phyloP scores from a whole-genome alignment of 2,113 vertebrate species.

The Podiceps cristatus region DNA sequence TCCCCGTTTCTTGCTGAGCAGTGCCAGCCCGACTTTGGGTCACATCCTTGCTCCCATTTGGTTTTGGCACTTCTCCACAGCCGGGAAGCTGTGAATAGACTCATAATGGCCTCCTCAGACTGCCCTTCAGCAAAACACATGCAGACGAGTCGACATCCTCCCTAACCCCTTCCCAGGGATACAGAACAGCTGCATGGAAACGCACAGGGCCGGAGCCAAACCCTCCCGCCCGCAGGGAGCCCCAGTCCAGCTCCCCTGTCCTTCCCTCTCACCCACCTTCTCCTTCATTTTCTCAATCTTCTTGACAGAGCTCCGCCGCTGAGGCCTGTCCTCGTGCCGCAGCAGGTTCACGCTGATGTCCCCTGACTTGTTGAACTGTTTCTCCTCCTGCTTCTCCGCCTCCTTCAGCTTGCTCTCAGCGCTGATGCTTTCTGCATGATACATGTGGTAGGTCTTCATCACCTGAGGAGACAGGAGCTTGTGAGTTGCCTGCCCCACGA shows the following conservation, averaged over 20 bases:
- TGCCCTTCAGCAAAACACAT: not conserved
- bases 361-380: constrained; percentile 92
- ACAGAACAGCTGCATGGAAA: not conserved
- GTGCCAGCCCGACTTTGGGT: not conserved
- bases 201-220: not conserved
- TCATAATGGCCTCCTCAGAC: not conserved
- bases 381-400: constrained; percentile 97
- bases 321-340: constrained; percentile 90
- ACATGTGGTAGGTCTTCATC: constrained; percentile 99
- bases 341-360: constrained; percentile 89
- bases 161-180: not conserved
- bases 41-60: not conserved
- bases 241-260: not conserved
- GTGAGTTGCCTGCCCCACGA: accelerated
- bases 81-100: not conserved
- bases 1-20: not conserved
- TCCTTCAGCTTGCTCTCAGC: constrained; percentile 98
- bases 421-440: constrained; percentile 93
- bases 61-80: not conserved
- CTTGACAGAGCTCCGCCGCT: constrained; percentile 93
- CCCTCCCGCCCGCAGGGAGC: not conserved
- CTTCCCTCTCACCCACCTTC: constrained; percentile 69
- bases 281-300: constrained; percentile 95
- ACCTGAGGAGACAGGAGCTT: constrained; percentile 77
- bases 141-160: accelerated